These are phyloP conservation scores for Melanostoma mellinum DNA, from an alignment of 2,888 invertebrate species.

Conservation along the genomic window DNA sequence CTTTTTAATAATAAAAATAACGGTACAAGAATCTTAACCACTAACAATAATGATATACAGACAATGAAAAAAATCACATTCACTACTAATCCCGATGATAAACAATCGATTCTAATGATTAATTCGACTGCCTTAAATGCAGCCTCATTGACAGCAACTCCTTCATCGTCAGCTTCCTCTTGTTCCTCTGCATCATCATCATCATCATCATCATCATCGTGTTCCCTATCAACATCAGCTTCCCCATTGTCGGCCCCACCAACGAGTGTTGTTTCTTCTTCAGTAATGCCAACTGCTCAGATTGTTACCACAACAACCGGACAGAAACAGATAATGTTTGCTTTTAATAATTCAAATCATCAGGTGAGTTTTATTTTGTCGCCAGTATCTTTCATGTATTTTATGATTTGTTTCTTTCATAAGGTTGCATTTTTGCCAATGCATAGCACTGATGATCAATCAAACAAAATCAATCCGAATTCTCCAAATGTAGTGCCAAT, in stretches of 20 bases:
- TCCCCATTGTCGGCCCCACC: conserved; percentile 75
- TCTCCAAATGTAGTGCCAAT: conserved; percentile 68
- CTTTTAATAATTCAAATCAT: conserved; percentile 78
- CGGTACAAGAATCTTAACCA: conserved; percentile 62
- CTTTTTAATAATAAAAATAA: conserved; percentile 66
- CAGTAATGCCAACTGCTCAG: conserved; percentile 69
- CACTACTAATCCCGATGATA: conserved; percentile 66
- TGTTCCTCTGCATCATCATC: conserved; percentile 30
- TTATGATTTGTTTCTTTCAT: background rate
- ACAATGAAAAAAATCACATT: conserved; percentile 68
- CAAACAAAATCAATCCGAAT: conserved; percentile 61
- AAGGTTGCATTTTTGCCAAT: conserved; percentile 74
- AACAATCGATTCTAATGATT: conserved; percentile 71
- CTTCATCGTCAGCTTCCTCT: conserved; percentile 39
- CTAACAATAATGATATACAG: conserved; percentile 72
- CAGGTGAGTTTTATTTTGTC: conserved; percentile 76
- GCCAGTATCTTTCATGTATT: background rate
- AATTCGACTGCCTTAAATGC: conserved; percentile 70
- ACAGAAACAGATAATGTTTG: conserved; percentile 79
- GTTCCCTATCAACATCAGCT: conserved; percentile 70
- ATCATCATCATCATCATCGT: conserved; percentile 45
- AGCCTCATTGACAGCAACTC: conserved; percentile 63
- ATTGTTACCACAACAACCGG: conserved; percentile 74
- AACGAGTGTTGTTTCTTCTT: conserved; percentile 66
- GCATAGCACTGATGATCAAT: conserved; percentile 67